phyloP scores from a whole-genome alignment of 2,113 vertebrate genomes.

The Protobothrops flavoviridis region DNA sequence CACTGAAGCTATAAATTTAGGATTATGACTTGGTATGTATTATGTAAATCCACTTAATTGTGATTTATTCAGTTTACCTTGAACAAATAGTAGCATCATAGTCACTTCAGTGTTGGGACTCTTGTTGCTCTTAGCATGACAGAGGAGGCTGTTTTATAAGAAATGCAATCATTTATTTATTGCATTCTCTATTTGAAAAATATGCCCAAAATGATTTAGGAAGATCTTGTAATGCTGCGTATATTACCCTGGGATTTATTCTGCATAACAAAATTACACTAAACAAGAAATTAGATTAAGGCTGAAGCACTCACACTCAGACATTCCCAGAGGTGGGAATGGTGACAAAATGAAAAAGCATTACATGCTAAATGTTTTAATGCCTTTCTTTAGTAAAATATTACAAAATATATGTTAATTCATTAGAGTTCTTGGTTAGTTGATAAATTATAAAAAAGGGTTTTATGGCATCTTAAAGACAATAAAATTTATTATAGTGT shows the following conservation, averaged over 20 bases:
- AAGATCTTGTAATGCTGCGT: background rate
- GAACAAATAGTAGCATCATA: background rate
- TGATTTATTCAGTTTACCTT: background rate
- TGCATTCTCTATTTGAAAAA: background rate
- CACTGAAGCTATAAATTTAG: background rate
- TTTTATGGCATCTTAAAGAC: background rate
- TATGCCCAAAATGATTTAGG: background rate
- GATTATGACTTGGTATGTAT: background rate
- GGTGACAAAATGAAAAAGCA: background rate
- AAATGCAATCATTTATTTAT: background rate
- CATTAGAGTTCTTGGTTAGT: background rate
- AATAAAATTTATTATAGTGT: background rate
- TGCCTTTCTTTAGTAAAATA: background rate
- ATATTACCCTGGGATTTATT: no score
- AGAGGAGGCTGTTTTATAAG: background rate
- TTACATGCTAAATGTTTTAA: background rate
- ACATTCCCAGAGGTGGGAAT: background rate
- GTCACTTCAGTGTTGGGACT: background rate
- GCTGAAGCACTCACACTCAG: background rate
- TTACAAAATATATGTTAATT: background rate
- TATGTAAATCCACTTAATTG: background rate
- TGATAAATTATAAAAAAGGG: background rate
- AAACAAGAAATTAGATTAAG: background rate
- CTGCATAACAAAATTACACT: background rate
- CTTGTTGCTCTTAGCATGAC: background rate